phyloP scores from a whole-genome alignment of 1,140 invertebrate genomes.

The Drosophila bipectinata region DNA sequence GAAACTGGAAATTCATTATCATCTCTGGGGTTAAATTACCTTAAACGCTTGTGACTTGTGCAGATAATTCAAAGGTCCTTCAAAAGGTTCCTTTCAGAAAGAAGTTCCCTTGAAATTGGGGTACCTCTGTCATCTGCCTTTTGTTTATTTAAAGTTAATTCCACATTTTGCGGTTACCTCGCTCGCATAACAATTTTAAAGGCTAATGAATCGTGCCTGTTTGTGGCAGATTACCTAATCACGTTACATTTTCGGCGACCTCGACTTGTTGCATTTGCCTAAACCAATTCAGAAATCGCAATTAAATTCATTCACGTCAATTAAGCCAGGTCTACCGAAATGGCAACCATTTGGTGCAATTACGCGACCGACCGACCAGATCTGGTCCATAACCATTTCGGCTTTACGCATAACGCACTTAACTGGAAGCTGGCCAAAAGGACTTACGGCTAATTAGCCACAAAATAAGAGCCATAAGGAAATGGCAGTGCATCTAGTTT shows the following conservation, averaged over 20 bases:
- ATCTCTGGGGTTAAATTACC: constrained; percentile 39
- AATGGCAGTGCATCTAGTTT: constrained; percentile 15
- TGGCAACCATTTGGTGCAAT: constrained; percentile 51
- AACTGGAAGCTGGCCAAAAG: constrained; percentile 21
- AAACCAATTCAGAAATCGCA: constrained; percentile 44
- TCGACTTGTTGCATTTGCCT: constrained; percentile 39
- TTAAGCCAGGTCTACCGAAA: constrained; percentile 34
- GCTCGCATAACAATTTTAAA: constrained; percentile 1
- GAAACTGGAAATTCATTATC: constrained; percentile 33
- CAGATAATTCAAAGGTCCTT: background rate
- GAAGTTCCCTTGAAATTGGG: background rate
- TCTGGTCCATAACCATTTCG: constrained; percentile 53
- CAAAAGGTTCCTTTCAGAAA: background rate
- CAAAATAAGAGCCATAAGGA: constrained; percentile 31
- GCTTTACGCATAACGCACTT: constrained; percentile 7
- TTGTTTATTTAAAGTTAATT: background rate
- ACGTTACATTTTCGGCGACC: constrained; percentile 34
- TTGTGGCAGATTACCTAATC: constrained; percentile 36
- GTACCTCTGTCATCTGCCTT: background rate
- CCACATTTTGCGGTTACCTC: constrained; percentile 1
- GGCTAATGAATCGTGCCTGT: constrained; percentile 32
- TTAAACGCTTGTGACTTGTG: constrained; percentile 28
- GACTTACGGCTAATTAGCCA: constrained; percentile 48
- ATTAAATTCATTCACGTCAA: constrained; percentile 39
- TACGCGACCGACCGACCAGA: constrained; percentile 22